Evolutionary conservation across 2,888 invertebrate genomes (phyloP), one percentile per base, ranked within the genome.

Genomic region (Brenthis ino): DNA sequence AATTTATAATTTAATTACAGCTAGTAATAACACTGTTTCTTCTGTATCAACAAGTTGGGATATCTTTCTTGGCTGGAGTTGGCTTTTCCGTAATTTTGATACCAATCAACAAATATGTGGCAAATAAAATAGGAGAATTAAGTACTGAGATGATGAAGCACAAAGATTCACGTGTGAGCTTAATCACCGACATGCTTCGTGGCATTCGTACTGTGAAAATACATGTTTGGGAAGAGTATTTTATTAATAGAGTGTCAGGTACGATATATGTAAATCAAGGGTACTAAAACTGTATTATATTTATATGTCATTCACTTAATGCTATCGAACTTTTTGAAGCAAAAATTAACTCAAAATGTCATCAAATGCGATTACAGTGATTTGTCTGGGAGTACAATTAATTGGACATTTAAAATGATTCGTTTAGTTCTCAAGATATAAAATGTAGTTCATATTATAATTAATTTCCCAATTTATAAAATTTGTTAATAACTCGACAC

Each of bases 211-310:
- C 97, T 11, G 96, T 99, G 47, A 99, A 99, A 88, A 93, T 98
- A 69, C 97, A 98, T 83, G 96, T 97, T 16, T 99, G 99, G 99
- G 99, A 99, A 87, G 95, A 96, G 70, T 95, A 96, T 84, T 99
- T 99, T 81, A 94, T 95, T 57, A 85, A 93, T 48, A 94, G 94
- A 84, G 95, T 97, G 63, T 89, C 94, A 77, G 95, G 96, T 96
- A 83, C 11, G 43, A 37, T 28, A 55, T 58, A 33, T 54, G 47
- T 43, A 24, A 43, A 43, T 11, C 8, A 43, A 43, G 37, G 2
- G 8, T 43, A 24, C 20, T 20, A 20, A 51, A 51, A 51, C 8
- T 24, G 12, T 12, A 20, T 8, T 20, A 20, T 53, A 53, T 11
- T 53, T 14, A 53, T 53, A 13, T 54, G 51, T 28, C 28, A 4